phyloP scores from a whole-genome alignment of 2,797 vertebrate genomes.

The Prionace glauca region DNA sequence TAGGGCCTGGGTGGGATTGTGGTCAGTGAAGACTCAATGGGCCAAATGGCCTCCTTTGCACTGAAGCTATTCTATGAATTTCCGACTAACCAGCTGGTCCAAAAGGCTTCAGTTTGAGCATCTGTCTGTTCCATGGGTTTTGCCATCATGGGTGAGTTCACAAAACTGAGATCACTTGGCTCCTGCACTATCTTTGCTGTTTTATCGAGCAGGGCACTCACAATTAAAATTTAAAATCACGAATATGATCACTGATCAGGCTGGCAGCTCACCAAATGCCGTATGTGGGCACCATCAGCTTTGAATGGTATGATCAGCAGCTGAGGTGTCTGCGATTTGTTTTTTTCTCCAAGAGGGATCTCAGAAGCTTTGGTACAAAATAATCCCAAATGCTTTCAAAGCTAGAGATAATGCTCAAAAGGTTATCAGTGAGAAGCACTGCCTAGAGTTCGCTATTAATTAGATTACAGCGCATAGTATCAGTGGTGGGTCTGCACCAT shows the following conservation, averaged over 20 bases:
- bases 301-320: background rate
- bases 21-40: no score
- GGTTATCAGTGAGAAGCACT: background rate
- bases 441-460: background rate
- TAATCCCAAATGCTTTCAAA: background rate
- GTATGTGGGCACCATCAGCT: background rate
- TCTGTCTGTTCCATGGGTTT: background rate
- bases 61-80: no score
- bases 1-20: no score
- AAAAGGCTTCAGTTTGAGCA: background rate
- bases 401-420: background rate
- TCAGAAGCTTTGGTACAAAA: background rate
- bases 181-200: background rate
- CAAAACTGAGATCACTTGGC: background rate
- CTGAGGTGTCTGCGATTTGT: background rate
- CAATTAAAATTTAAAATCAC: background rate
- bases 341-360: no score
- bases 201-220: background rate
- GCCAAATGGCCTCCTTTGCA: no score
- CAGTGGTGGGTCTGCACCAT: background rate
- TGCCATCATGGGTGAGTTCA: background rate
- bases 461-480: background rate
- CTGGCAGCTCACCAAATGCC: background rate
- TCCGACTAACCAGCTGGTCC: background rate
- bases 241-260: background rate